These are phyloP conservation scores for Luperina testacea DNA, from an alignment of 2,888 invertebrate genomes.

Conservation along the genomic window DNA sequence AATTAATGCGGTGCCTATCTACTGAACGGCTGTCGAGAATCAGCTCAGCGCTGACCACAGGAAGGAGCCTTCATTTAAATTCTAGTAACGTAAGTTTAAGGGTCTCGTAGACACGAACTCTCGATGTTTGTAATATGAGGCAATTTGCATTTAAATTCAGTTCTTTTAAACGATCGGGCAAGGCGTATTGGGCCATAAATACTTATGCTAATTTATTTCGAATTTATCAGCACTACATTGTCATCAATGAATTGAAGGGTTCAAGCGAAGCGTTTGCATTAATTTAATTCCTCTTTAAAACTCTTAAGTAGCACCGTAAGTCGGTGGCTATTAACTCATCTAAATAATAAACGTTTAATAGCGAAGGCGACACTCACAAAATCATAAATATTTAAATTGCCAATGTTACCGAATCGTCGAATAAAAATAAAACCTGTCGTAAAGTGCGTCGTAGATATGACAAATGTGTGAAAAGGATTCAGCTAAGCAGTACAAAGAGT, in stretches of 20 bases:
- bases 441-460: conserved; percentile 43
- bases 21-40: conserved; percentile 44
- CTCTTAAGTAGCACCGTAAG: conserved; percentile 34
- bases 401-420: conserved; percentile 30
- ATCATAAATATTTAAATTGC: conserved; percentile 57
- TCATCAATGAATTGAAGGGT: conserved; percentile 49
- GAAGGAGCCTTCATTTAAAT: conserved; percentile 65
- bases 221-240: conserved; percentile 54
- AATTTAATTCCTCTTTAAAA: conserved; percentile 39
- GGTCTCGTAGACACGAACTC: conserved; percentile 69
- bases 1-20: conserved; percentile 51
- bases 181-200: conserved; percentile 55
- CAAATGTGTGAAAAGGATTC: conserved; percentile 44
- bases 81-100: conserved; percentile 63
- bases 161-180: conserved; percentile 64
- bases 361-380: conserved; percentile 26
- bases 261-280: conserved; percentile 26
- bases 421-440: conserved; percentile 45
- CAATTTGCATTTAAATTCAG: conserved; percentile 70
- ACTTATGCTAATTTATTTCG: conserved; percentile 59
- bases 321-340: conserved; percentile 39
- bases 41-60: conserved; percentile 60
- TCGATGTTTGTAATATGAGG: conserved; percentile 67
- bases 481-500: conserved; percentile 61
- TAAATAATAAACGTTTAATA: conserved; percentile 43